A percentile compares a stretch with the other conserved stretches of the same genome.
These are phyloP conservation scores for Chrysolina haemoptera DNA, from an alignment of 2,888 invertebrate genomes.

Conservation along the genomic window DNA sequence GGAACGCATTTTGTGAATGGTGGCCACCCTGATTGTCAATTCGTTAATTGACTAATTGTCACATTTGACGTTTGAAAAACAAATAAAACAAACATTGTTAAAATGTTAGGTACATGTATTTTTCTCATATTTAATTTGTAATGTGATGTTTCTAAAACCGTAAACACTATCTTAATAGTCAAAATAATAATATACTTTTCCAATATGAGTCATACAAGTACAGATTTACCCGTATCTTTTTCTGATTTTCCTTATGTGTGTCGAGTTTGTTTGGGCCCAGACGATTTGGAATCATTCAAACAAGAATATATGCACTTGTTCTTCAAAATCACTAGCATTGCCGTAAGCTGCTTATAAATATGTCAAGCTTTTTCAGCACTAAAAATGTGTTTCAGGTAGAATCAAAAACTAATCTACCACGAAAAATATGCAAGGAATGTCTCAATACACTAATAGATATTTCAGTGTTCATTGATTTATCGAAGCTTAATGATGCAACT, in stretches of 20 bases:
- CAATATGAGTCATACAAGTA: neutral
- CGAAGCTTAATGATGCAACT: neutral
- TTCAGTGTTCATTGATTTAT: slow-evolving; percentile 12
- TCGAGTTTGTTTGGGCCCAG: neutral
- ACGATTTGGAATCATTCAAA: neutral
- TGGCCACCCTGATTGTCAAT: too few species aligned
- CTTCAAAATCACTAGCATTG: neutral
- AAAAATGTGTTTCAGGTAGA: neutral
- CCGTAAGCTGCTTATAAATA: neutral
- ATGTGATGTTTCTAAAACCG: too few species aligned
- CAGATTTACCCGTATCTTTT: neutral
- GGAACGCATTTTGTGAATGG: too few species aligned
- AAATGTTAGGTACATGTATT: too few species aligned
- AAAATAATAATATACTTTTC: neutral
- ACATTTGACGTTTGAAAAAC: too few species aligned
- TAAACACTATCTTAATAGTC: too few species aligned
- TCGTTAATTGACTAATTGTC: too few species aligned
- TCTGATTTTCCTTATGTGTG: neutral
- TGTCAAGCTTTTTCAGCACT: neutral
- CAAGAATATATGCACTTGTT: slow-evolving; percentile 1
- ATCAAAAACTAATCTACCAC: neutral
- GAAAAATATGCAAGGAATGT: slow-evolving; percentile 15
- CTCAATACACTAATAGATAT: slow-evolving; percentile 5
- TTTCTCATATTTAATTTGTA: too few species aligned
- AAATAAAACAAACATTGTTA: too few species aligned